A percentile compares a stretch with the other conserved stretches of the same genome.
These are phyloP conservation scores for Nerophis lumbriciformis DNA, from an alignment of 2,113 vertebrate species.

Conservation along the genomic window DNA sequence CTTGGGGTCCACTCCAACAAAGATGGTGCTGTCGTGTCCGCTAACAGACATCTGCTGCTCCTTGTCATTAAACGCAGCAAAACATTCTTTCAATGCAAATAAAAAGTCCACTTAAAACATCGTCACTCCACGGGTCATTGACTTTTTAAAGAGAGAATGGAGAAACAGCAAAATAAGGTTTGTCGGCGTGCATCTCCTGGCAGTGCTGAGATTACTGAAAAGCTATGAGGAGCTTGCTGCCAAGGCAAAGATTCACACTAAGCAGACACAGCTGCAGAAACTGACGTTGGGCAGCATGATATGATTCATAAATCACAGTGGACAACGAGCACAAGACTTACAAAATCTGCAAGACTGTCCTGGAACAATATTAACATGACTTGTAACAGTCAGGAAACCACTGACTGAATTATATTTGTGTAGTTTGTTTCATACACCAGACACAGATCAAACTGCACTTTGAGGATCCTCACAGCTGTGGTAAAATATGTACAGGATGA, in stretches of 20 bases:
- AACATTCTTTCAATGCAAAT: conserved; percentile 37
- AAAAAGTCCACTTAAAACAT: conserved; percentile 43
- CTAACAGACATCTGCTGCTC: conserved; percentile 16
- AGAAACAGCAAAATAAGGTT: conserved; percentile 53
- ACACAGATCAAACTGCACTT: not conserved
- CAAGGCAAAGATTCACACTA: conserved; percentile 72
- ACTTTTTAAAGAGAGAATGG: conserved; percentile 40
- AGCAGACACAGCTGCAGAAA: conserved; percentile 69
- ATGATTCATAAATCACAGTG: conserved; percentile 72
- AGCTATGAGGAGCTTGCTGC: conserved; percentile 50
- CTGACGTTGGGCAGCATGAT: conserved; percentile 66
- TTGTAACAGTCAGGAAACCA: conserved; percentile 18
- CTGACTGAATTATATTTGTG: not conserved
- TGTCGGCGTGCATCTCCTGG: conserved; percentile 54
- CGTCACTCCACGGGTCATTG: conserved; percentile 37
- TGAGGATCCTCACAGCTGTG: too few relatives aligned
- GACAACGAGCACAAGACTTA: conserved; percentile 63
- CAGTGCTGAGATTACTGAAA: conserved; percentile 54
- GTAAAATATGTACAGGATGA: too few relatives aligned
- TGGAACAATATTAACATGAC: conserved; percentile 27
- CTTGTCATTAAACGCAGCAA: conserved; percentile 35
- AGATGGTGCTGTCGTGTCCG: conserved; percentile 45
- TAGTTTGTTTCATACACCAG: not conserved
- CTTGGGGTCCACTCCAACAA: conserved; percentile 49
- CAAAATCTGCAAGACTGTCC: conserved; percentile 44